phyloP scores from a whole-genome alignment of 2,113 vertebrate genomes.

The Heteronetta atricapilla region DNA sequence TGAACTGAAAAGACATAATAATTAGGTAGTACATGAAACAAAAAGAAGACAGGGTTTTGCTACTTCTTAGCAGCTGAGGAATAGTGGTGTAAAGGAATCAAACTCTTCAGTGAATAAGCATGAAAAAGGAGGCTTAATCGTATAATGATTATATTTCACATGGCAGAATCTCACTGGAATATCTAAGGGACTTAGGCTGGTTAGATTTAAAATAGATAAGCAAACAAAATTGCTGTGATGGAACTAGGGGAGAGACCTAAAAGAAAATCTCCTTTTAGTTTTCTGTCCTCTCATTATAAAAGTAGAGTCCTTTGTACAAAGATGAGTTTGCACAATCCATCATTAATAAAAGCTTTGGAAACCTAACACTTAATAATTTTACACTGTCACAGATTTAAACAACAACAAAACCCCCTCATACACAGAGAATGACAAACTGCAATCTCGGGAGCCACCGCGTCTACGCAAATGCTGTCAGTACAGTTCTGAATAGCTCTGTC shows the following conservation, averaged over 20 bases:
- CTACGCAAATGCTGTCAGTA: slow-evolving; percentile 75
- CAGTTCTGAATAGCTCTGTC: slow-evolving; percentile 70
- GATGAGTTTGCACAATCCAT: not conserved
- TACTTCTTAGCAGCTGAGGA: not conserved
- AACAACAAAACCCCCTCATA: slow-evolving; percentile 24
- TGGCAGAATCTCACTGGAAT: not conserved
- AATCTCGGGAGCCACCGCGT: slow-evolving; percentile 64
- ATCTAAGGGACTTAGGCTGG: not conserved
- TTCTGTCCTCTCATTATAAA: slow-evolving; percentile 8
- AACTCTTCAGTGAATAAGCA: not conserved
- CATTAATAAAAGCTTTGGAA: slow-evolving; percentile 45
- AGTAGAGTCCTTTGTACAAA: not conserved
- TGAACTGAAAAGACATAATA: not conserved
- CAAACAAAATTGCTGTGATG: not conserved
- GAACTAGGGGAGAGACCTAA: not conserved
- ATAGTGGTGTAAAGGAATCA: not conserved
- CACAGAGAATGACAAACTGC: slow-evolving; percentile 74
- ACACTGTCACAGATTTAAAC: not conserved
- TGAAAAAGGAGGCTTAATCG: not conserved
- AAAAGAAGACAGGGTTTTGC: not conserved
- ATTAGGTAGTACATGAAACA: not conserved
- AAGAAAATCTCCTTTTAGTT: not conserved
- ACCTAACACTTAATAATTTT: not conserved
- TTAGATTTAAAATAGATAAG: not conserved
- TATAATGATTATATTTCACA: not conserved